These are phyloP conservation scores for Leucopsar rothschildi DNA, from an alignment of 2,113 vertebrate genomes.

Conservation along the genomic window DNA sequence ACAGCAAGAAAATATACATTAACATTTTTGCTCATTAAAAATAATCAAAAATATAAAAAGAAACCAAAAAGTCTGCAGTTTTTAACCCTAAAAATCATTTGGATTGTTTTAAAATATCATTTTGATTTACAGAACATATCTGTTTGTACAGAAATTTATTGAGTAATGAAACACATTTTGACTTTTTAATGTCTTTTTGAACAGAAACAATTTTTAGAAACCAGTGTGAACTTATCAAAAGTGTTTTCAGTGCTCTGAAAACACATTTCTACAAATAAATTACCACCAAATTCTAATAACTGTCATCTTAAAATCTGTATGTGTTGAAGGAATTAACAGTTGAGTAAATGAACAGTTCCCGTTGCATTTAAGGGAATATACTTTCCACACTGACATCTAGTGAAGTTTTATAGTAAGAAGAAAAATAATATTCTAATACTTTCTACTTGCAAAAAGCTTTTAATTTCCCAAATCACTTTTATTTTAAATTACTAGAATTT, in stretches of 20 bases:
- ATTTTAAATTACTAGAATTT: not conserved
- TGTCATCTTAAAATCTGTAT: not conserved
- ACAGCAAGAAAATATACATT: not conserved
- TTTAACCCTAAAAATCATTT: not conserved
- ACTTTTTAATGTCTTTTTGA: not conserved
- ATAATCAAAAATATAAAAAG: not conserved
- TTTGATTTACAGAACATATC: not conserved
- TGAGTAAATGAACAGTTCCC: not conserved
- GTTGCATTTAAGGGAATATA: not conserved
- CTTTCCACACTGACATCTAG: constrained; percentile 64
- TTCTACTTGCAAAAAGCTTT: not conserved
- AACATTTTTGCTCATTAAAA: not conserved
- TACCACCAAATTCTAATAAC: not conserved
- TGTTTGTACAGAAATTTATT: not conserved
- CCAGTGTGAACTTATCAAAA: not conserved
- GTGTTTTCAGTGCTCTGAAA: not conserved
- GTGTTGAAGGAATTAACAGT: not conserved
- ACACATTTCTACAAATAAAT: not conserved
- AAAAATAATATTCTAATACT: not conserved
- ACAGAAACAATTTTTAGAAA: not conserved
- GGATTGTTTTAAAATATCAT: not conserved
- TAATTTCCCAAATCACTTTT: not conserved
- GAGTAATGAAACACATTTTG: not conserved
- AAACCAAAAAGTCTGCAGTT: not conserved
- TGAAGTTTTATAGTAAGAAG: constrained; percentile 35